Evolutionary conservation across 1,140 invertebrate genomes (phyloP).

Genomic region (Bursaphelenchus mucronatus): DNA sequence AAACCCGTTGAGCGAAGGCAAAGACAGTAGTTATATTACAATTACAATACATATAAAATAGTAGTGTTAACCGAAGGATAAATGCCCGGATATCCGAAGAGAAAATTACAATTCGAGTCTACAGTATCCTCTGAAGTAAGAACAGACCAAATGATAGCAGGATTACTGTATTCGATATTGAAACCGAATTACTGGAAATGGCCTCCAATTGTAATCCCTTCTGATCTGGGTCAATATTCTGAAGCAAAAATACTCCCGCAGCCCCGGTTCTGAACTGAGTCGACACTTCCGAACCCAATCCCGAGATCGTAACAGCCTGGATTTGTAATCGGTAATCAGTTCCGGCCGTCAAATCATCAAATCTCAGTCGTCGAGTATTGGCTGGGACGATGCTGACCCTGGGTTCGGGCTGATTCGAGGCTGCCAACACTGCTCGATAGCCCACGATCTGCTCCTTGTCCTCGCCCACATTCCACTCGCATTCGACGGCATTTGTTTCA

Average conservation of each 20-base stretch:
- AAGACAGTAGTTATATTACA: too few species aligned
- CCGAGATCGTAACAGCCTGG: conserved; percentile 8
- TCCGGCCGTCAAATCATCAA: conserved; percentile 1
- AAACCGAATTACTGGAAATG: too few species aligned
- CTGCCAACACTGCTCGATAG: conserved; percentile 8
- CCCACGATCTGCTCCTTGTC: conserved; percentile 10
- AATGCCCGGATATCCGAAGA: too few species aligned
- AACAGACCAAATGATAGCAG: too few species aligned
- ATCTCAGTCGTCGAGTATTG: not conserved
- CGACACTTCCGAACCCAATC: conserved; percentile 14
- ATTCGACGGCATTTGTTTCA: conserved; percentile 2
- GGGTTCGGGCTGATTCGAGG: not conserved
- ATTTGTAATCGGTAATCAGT: conserved; percentile 15
- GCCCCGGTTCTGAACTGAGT: conserved; percentile 18
- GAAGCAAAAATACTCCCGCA: not conserved
- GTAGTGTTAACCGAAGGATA: too few species aligned
- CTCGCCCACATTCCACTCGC: conserved; percentile 13
- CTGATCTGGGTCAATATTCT: too few species aligned
- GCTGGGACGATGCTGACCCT: conserved; percentile 16
- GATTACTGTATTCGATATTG: too few species aligned
- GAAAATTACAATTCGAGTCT: too few species aligned
- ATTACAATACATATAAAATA: too few species aligned
- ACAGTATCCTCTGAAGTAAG: too few species aligned
- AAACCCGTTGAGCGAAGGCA: too few species aligned
- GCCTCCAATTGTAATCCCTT: too few species aligned